These are phyloP conservation scores for Daboia siamensis DNA, from an alignment of 2,113 vertebrate genomes.

Conservation along the genomic window DNA sequence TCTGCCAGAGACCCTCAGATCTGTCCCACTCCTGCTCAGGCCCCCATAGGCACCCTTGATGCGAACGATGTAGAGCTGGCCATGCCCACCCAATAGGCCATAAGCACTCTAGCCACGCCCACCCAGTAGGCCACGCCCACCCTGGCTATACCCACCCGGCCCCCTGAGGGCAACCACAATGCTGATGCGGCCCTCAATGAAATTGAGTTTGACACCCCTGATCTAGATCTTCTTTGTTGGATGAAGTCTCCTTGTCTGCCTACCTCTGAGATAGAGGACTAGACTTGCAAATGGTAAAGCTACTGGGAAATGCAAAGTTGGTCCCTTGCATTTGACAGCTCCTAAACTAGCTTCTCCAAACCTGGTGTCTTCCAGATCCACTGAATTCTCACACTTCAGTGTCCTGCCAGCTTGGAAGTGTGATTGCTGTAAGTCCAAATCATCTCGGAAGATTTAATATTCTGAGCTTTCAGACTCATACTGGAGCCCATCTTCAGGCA, in stretches of 20 bases:
- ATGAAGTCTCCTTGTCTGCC: neutral
- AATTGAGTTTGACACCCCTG: too few species aligned
- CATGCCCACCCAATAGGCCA: too few species aligned
- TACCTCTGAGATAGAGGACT: neutral
- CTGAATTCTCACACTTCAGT: neutral
- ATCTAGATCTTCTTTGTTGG: neutral
- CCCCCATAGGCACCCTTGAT: too few species aligned
- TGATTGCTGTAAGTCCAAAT: neutral
- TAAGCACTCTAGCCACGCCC: too few species aligned
- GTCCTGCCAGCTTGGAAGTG: neutral
- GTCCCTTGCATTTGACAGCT: too few species aligned
- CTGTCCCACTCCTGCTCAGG: too few species aligned
- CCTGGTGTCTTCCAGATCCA: neutral
- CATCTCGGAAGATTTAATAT: neutral
- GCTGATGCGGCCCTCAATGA: too few species aligned
- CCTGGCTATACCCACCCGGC: too few species aligned
- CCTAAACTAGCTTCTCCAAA: neutral
- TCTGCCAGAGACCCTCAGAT: too few species aligned
- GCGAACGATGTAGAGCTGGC: too few species aligned
- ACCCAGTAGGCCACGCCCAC: too few species aligned
- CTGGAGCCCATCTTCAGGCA: neutral
- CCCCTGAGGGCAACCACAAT: too few species aligned
- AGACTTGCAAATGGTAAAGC: neutral
- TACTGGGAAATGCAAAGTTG: neutral
- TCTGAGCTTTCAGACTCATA: neutral